Evolutionary conservation across 2,797 vertebrate genomes (phyloP), one percentile per base, ranked within the genome.

Genomic region (Caiman crocodilus): DNA sequence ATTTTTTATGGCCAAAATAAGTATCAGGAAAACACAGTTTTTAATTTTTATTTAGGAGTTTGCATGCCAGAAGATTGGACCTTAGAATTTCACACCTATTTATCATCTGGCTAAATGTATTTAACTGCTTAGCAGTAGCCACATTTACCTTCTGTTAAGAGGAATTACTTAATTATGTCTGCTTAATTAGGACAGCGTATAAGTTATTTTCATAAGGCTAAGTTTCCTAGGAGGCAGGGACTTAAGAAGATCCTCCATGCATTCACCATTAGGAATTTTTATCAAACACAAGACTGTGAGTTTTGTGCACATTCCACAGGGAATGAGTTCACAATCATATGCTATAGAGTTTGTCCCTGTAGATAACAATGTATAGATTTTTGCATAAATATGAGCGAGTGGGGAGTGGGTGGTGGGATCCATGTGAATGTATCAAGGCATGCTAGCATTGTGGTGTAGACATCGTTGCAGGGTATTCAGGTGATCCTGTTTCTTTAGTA

Each of bases 161-260:
- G 55, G 61, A 77, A 78, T 91, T 95, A 35, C 7, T 85, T 88
- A 64, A 32, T 83, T 88, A 79, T 32, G 74, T 18, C 26, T 78
- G 14, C 73, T 93, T 89, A 77, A 90, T 90, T 35, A 69, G 12
- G 55, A 18, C 25, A 79, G 65, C 58, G 26, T 90, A 30, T 59
- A 64, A 79, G 91, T 93, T 85, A 77, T 90, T 94, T 95, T 94
- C 59, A 76, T 90, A 90, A 88, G 58, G 10, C 20, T 92, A 67
- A 84, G 77, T 92, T 60, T 94, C 59, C 58, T 90, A 79, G 90
- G 79, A 94, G 86, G 88, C 5, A 67, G 79, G 4, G 25, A 21
- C n/a, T 93, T 69, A 79, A 88, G n/a, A 60, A 90, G 92, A 88
- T 67, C 60, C 42, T 50, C 42, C 6, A 3, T 50, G 9, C 42